Evolutionary conservation across 2,888 invertebrate species (phyloP).

Genomic region (Aporophyla lueneburgensis): DNA sequence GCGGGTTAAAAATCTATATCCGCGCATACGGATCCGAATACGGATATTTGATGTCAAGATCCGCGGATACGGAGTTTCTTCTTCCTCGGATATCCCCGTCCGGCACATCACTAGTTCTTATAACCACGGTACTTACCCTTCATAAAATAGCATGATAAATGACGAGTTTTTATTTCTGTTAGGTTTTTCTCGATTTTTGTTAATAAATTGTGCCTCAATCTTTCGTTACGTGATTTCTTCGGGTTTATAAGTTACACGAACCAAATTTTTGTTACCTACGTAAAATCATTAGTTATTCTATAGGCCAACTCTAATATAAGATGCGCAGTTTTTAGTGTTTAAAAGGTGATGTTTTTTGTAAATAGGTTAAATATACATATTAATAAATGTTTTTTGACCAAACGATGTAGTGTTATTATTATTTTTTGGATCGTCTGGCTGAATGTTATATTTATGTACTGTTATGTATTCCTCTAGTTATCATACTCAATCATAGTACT

Average conservation of each 20-base stretch:
- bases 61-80: no score
- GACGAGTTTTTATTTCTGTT: slow-evolving; percentile 6
- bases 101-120: no score
- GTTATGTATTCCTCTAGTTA: neutral
- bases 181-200: slow-evolving; percentile 5
- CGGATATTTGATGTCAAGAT: no score
- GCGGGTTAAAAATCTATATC: no score
- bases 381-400: slow-evolving; percentile 35
- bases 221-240: slow-evolving; percentile 11
- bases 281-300: slow-evolving; percentile 20
- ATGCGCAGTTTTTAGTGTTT: slow-evolving; percentile 7
- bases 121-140: neutral
- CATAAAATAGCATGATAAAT: neutral
- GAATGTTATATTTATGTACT: no score
- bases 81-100: no score
- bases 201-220: neutral
- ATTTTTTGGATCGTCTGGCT: no score
- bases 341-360: slow-evolving; percentile 28
- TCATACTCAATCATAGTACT: neutral
- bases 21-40: no score
- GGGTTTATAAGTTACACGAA: neutral
- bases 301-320: slow-evolving; percentile 3
- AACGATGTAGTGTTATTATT: slow-evolving; percentile 14
- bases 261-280: neutral
- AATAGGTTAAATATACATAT: slow-evolving; percentile 12